Percentiles rank a stretch among this genome's conserved stretches.
Conservation (phyloP, 2,797 vertebrate genomes). For the Neostethus bicornis region DNA sequence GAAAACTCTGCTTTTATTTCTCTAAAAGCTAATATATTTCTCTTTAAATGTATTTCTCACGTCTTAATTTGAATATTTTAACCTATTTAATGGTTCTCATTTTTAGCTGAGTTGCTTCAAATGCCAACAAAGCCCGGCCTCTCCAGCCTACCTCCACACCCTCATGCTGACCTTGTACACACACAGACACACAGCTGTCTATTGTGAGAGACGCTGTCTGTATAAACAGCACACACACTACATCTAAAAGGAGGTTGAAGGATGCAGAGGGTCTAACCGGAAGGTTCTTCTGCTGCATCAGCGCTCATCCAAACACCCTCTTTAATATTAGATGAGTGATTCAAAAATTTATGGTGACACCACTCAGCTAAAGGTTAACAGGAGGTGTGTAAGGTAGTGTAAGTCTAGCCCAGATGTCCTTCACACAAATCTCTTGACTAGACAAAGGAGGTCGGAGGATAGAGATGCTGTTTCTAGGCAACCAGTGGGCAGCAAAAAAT, state of each 20-base stretch:
- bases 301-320: conserved; percentile 56
- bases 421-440: conserved; percentile 45
- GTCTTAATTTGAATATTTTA: background rate
- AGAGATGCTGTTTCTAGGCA: conserved; percentile 80
- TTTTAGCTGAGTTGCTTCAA: background rate
- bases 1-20: background rate
- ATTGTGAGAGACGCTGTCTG: background rate
- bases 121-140: conserved; percentile 25
- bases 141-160: conserved; percentile 23
- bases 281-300: conserved; percentile 35
- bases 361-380: conserved; percentile 62
- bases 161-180: conserved; percentile 54
- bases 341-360: conserved; percentile 79
- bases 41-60: background rate
- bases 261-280: background rate
- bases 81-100: background rate
- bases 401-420: conserved; percentile 41
- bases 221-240: background rate
- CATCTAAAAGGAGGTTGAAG: conserved; percentile 3
- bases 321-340: conserved; percentile 70
- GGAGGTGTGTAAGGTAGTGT: conserved; percentile 4
- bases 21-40: background rate
- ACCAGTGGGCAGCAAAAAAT: conserved; percentile 52
- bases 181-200: conserved; percentile 9
- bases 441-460: conserved; percentile 50